phyloP scores from a whole-genome alignment of 2,888 invertebrate species.

The Eupithecia inturbata region DNA sequence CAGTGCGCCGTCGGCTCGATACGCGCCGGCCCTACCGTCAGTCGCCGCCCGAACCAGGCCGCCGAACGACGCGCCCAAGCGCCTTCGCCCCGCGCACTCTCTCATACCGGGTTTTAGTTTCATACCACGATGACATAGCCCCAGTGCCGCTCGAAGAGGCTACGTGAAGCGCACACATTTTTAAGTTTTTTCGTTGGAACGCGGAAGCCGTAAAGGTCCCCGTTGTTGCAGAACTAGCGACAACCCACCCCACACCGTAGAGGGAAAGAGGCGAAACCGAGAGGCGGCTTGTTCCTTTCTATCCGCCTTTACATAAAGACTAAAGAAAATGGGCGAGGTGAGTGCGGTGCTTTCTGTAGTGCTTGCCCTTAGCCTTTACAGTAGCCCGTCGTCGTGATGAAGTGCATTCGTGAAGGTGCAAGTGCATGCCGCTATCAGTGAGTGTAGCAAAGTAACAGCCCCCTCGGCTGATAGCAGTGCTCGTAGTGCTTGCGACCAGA shows the following conservation, averaged over 20 bases:
- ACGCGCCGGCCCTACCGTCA: conserved; percentile 85
- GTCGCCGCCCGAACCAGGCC: conserved; percentile 84
- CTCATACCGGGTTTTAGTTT: conserved; percentile 82
- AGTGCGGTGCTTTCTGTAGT: conserved; percentile 82
- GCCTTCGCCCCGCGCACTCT: conserved; percentile 76
- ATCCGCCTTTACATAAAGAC: conserved; percentile 81
- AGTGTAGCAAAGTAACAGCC: conserved; percentile 63
- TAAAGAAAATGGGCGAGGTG: conserved; percentile 84
- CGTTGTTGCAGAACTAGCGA: conserved; percentile 83
- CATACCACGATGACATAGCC: conserved; percentile 82
- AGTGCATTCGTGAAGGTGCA: conserved; percentile 76
- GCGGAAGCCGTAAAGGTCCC: conserved; percentile 79
- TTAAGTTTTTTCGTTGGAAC: conserved; percentile 80
- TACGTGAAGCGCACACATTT: conserved; percentile 79
- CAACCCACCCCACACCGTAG: conserved; percentile 78
- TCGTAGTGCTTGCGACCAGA: conserved; percentile 60
- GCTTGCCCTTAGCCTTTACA: conserved; percentile 73
- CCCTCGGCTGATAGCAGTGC: conserved; percentile 45
- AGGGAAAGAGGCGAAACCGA: conserved; percentile 79
- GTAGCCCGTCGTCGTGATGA: conserved; percentile 60
- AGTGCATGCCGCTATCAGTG: conserved; percentile 75
- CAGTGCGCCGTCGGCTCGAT: conserved; percentile 88
- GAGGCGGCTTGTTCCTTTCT: conserved; percentile 80
- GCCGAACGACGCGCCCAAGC: conserved; percentile 77
- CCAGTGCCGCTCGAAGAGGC: conserved; percentile 79